Percentiles rank a stretch among this genome's conserved stretches.
phyloP scores from a whole-genome alignment of 2,113 vertebrate species.

The Patagioenas fasciata region DNA sequence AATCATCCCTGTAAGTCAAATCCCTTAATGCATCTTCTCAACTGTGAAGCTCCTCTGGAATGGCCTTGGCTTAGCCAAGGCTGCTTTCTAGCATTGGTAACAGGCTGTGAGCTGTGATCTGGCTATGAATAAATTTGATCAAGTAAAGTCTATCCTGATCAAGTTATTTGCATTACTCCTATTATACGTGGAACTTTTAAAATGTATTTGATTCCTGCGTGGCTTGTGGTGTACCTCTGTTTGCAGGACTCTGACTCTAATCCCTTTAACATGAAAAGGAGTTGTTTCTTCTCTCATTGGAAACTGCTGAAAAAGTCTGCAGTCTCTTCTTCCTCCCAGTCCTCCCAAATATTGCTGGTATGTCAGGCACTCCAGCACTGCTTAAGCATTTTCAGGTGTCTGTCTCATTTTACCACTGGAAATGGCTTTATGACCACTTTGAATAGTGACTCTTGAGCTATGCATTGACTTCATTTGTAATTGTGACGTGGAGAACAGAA shows the following conservation, averaged over 20 bases:
- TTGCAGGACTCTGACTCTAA: slow-evolving; percentile 3
- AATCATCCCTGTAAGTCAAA: slow-evolving; percentile 8
- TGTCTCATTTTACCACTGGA: not conserved
- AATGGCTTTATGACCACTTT: not conserved
- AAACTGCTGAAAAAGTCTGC: not conserved
- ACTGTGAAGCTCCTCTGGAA: slow-evolving; percentile 40
- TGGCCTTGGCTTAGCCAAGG: not conserved
- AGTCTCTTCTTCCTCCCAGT: not conserved
- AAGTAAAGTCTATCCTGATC: not conserved
- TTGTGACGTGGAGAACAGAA: not conserved
- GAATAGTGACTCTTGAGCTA: not conserved
- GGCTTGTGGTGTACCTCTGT: not conserved
- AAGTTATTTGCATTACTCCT: not conserved
- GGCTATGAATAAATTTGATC: not conserved
- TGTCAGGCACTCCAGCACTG: not conserved
- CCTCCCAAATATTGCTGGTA: not conserved
- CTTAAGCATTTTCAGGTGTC: not conserved
- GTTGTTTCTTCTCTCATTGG: not conserved
- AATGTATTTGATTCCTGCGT: not conserved
- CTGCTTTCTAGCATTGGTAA: not conserved
- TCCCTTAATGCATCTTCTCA: slow-evolving; percentile 21
- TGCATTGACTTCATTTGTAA: not conserved
- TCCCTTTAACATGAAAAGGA: not conserved
- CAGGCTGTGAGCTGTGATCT: not conserved
- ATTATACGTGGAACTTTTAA: not conserved